Conservation (phyloP, 2,888 invertebrate species). For the Eupithecia exiguata region DNA sequence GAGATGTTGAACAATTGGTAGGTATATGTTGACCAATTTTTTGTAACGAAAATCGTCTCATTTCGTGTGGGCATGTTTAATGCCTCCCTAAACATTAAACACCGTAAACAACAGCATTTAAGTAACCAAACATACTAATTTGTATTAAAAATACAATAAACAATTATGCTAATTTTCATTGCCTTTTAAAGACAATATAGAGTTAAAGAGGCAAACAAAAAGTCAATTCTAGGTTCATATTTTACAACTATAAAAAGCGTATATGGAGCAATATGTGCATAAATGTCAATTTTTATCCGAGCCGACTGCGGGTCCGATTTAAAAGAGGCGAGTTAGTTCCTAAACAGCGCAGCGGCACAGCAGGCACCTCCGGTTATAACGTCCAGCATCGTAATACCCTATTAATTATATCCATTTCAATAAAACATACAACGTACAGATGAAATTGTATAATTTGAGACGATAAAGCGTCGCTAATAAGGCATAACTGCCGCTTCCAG, state of each 20-base stretch:
- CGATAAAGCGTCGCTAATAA: constrained; percentile 75
- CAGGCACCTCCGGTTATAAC: constrained; percentile 71
- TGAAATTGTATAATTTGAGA: constrained; percentile 79
- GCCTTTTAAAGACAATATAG: constrained; percentile 71
- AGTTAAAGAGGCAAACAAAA: constrained; percentile 68
- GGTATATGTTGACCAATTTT: constrained; percentile 12
- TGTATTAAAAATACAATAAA: constrained; percentile 73
- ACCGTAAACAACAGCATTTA: constrained; percentile 66
- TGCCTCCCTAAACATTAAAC: constrained; percentile 59
- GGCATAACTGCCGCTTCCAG: constrained; percentile 70
- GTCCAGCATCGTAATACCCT: constrained; percentile 81
- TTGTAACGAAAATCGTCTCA: constrained; percentile 29
- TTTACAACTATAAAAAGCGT: constrained; percentile 81
- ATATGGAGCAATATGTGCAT: constrained; percentile 84
- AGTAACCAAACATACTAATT: constrained; percentile 68
- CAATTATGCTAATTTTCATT: constrained; percentile 81
- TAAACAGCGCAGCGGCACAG: constrained; percentile 72
- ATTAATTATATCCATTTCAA: constrained; percentile 82
- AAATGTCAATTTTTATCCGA: constrained; percentile 80
- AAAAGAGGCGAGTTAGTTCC: constrained; percentile 67
- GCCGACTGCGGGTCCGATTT: constrained; percentile 61
- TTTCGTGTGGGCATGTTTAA: constrained; percentile 52
- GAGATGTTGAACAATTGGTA: background rate
- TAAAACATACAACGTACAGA: constrained; percentile 79
- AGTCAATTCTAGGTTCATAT: constrained; percentile 75